These are phyloP conservation scores for Notoglanidium macrostoma DNA, from an alignment of 2,797 vertebrate genomes.

Conservation along the genomic window DNA sequence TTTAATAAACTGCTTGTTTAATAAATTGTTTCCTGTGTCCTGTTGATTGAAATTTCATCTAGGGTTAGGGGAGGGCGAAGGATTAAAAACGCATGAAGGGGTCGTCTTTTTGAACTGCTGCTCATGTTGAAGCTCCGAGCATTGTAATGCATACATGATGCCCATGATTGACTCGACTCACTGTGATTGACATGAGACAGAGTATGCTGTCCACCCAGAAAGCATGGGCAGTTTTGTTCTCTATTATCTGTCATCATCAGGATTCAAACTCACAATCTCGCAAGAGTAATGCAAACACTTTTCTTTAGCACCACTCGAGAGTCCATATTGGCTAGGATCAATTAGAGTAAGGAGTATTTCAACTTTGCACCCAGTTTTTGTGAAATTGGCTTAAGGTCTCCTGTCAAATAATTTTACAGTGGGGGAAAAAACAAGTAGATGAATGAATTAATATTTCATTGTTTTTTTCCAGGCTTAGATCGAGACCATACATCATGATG, in stretches of 20 bases:
- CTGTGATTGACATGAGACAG: not conserved
- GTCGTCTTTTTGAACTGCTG: not conserved
- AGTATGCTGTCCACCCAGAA: not conserved
- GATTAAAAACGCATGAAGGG: not conserved
- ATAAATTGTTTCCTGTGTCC: slow-evolving; percentile 6
- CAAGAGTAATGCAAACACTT: not conserved
- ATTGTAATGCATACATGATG: not conserved
- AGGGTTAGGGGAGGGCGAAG: not conserved
- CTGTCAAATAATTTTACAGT: not conserved
- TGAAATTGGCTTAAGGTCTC: not conserved
- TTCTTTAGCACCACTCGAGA: not conserved
- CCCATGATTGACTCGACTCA: not conserved
- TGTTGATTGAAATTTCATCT: not conserved
- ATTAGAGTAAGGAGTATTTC: not conserved
- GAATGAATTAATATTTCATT: not conserved
- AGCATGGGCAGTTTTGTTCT: not conserved
- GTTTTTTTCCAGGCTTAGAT: not conserved
- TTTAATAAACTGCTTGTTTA: slow-evolving; percentile 60
- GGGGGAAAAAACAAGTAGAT: not conserved
- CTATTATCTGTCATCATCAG: not conserved
- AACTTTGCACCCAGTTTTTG: not conserved
- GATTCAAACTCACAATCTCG: not conserved
- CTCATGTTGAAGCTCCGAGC: no score
- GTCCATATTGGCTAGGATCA: not conserved
- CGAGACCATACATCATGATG: not conserved